Evolutionary conservation across 2,888 invertebrate species (phyloP).

Genomic region (Plagiodera versicolora): DNA sequence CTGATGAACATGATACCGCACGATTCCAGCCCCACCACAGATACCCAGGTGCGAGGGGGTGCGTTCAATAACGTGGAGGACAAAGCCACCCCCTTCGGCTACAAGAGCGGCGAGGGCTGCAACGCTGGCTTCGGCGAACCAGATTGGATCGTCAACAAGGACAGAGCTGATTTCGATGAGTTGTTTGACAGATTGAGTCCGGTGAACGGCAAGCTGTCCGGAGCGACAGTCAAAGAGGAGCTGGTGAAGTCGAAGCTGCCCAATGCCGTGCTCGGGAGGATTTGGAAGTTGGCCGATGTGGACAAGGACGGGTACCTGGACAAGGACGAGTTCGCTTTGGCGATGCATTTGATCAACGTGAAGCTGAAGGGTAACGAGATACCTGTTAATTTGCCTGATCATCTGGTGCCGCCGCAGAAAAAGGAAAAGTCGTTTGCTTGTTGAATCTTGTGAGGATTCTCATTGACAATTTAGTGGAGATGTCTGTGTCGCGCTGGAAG

Average conservation of each 20-base stretch:
- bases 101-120: conserved; percentile 90
- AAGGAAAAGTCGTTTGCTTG: conserved; percentile 46
- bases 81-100: conserved; percentile 86
- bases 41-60: conserved; percentile 67
- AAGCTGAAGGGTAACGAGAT: conserved; percentile 90
- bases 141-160: conserved; percentile 94
- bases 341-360: conserved; percentile 91
- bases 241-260: conserved; percentile 97
- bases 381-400: conserved; percentile 81
- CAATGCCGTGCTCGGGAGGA: conserved; percentile 91
- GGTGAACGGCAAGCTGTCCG: conserved; percentile 89
- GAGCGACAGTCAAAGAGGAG: conserved; percentile 87
- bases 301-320: conserved; percentile 94
- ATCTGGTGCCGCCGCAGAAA: conserved; percentile 86
- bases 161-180: conserved; percentile 81
- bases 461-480: background rate
- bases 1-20: conserved; percentile 94
- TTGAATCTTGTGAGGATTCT: conserved; percentile 4
- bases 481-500: background rate
- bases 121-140: conserved; percentile 94
- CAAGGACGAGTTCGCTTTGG: conserved; percentile 93
- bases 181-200: conserved; percentile 80
- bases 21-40: conserved; percentile 37
- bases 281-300: conserved; percentile 96
- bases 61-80: conserved; percentile 87